Evolutionary conservation across 2,888 invertebrate species (phyloP), one percentile per base, ranked within the genome.

Genomic region (Vanessa cardui): DNA sequence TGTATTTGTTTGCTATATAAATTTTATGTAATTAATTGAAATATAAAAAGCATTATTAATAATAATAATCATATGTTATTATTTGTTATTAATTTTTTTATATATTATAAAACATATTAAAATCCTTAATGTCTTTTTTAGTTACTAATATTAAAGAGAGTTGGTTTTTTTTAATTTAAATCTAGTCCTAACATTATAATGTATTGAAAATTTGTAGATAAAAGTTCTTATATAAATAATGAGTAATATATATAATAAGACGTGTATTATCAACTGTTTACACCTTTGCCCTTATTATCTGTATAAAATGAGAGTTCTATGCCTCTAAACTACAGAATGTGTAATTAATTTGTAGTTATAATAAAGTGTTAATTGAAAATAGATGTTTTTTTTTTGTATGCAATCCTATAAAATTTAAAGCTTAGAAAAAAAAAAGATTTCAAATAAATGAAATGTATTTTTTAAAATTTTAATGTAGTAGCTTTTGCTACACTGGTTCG

Each of bases 311-410:
- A 26, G 46, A 62, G 71, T 71, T 70, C 75, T 76, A 74, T 77
- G 78, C 79, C 82, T 83, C 79, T 83, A 79, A 77, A 74, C 76
- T 71, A 78, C 77, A 71, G 73, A 72, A 76, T 75, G 72, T 75
- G 76, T 73, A 66, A 76, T 80, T 78, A 77, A 80, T 71, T 80
- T 83, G 78, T 88, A 86, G 84, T 80, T 86, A 83, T 77, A 89
- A 84, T 88, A 87, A 89, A 88, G 83, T 80, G 87, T 87, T 88
- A 85, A 81, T 82, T 83, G 78, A 80, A 70, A 80, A 77, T n/a
- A 65, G 62, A 50, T 56, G 72, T 73, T 73, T 63, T 72, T 70
- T 68, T 56, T 58, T 54, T 46, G 52, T n/a, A n/a, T 58, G 26
- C 2, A 52, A 12, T 20, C 7, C 7, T 20, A 9, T 20, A 0